These are phyloP conservation scores for Lagenorhynchus albirostris DNA, from an alignment of 2,113 vertebrate genomes.

Conservation along the genomic window DNA sequence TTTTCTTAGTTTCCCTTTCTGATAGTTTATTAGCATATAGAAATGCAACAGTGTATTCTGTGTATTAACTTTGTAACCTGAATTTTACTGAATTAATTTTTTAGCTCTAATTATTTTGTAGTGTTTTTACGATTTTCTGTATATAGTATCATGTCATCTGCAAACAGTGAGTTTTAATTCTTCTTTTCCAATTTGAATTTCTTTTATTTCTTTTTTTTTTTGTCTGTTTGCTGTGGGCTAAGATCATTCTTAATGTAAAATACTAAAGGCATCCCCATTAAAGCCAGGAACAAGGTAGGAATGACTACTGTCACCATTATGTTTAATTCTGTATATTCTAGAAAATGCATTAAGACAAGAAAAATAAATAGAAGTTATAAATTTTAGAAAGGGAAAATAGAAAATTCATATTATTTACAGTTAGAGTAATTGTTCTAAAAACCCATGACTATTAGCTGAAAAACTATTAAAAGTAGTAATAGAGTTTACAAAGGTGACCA, in stretches of 20 bases:
- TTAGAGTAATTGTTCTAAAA: conserved; percentile 12
- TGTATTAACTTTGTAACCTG: background rate
- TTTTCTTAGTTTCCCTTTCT: background rate
- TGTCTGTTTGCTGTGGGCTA: no score
- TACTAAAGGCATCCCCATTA: background rate
- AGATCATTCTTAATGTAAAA: background rate
- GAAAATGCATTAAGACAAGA: background rate
- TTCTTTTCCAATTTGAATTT: no score
- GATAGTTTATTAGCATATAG: background rate
- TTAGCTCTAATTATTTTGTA: background rate
- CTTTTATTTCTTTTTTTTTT: no score
- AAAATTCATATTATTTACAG: background rate
- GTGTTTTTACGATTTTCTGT: no score
- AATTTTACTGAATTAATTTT: background rate
- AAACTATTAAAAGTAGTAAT: background rate
- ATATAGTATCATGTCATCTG: no score
- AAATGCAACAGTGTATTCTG: background rate
- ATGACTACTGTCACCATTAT: background rate
- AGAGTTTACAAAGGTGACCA: background rate
- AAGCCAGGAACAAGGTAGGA: background rate
- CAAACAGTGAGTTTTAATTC: no score
- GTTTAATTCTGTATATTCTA: background rate
- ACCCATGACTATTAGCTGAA: background rate
- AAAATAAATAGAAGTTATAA: background rate
- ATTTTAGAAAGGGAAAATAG: background rate